phyloP scores from a whole-genome alignment of 2,113 vertebrate species.

The Myotis lucifugus region DNA sequence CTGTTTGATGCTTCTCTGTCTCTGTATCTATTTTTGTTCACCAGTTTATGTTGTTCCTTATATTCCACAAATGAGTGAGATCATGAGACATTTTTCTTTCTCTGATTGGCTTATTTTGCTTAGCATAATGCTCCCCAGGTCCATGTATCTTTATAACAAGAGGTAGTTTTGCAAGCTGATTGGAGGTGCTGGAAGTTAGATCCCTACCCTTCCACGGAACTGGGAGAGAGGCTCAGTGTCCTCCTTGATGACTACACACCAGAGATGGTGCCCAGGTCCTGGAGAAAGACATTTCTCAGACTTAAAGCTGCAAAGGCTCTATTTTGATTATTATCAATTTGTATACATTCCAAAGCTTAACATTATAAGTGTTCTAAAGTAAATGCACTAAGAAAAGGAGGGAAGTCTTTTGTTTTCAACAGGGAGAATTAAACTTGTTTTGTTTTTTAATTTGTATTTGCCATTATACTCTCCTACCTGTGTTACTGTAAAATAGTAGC shows the following conservation, averaged over 20 bases:
- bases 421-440: not conserved
- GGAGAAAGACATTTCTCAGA: not conserved
- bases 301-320: not conserved
- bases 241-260: not conserved
- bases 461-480: not conserved
- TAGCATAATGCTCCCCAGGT: too few species aligned
- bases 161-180: not conserved
- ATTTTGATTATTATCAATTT: slow-evolving; percentile 2
- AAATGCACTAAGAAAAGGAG: not conserved
- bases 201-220: not conserved
- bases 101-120: too few species aligned
- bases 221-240: not conserved
- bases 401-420: not conserved
- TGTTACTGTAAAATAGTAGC: not conserved
- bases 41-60: too few species aligned
- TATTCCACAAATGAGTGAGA: too few species aligned
- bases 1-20: too few species aligned
- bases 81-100: too few species aligned
- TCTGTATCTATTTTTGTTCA: too few species aligned
- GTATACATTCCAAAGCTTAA: not conserved
- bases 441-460: not conserved
- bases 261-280: not conserved
- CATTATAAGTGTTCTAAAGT: not conserved
- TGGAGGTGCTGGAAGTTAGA: too few species aligned
- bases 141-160: not conserved